Base-by-base conservation (phyloP, 2,113 vertebrate genomes). In the Balaenoptera acutorostrata region DNA sequence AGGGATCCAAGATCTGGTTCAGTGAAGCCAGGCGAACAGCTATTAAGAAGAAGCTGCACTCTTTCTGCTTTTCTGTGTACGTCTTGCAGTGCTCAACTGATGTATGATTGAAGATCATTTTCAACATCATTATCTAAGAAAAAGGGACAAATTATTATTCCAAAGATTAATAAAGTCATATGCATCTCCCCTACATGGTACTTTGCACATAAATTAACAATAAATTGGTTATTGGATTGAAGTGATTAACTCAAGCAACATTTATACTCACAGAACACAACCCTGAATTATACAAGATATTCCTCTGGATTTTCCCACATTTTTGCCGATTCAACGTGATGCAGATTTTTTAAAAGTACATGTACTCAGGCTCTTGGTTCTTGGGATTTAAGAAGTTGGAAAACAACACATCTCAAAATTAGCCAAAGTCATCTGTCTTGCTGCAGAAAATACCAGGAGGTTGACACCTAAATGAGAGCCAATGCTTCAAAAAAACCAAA, bases 1-100 rank as follows among this genome's bases (percentile, higher is more conserved):
- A 99, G 0, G 99, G 99, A 95, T 99, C 99, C 97, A 99, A 99
- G 97, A 99, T 99, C 98, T 99, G 99, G 98, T 99, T 99, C 15
- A 99, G 99, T 0, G 99, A 99, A 52, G 99, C 99, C 98, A 99
- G 95, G 84, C 99, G 99, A 94, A 99, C 99, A 0, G 99, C 99
- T 0, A 98, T 99, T 95, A 99, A 97, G 77, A 99, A 99, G 98
- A 99, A 99, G 74, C 99, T 98, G 94, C 99, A 99, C 64, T 99
- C 99, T 36, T 97, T 89, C 75, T 93, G 98, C 88, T 96, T 85
- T 21, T 98, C 99, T 0, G 61, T 92, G 1, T 82, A 97, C 0
- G 39, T 68, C 93, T 97, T 99, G 98, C 99, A 99, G 10, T 98
- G 97, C n/a, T 99, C 99, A 0, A 99, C 98, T 0, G 99, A 99